Percentiles rank a stretch among this genome's conserved stretches.
Evolutionary conservation across 2,888 invertebrate genomes (phyloP).

Genomic region (Caenorhabditis auriculariae): DNA sequence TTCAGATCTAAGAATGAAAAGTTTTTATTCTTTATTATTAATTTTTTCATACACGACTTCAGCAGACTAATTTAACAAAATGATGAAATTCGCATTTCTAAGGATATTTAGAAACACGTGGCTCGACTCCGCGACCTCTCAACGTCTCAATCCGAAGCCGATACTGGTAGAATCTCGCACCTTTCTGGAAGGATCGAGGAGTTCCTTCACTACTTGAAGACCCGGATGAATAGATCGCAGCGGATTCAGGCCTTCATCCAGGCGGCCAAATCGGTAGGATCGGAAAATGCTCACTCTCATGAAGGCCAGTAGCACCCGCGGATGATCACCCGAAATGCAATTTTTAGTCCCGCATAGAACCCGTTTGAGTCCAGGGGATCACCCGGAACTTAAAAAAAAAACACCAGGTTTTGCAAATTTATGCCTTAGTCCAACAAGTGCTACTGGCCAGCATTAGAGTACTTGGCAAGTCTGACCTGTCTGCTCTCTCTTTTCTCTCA

Average conservation of each 20-base stretch:
- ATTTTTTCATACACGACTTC: not conserved
- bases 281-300: not conserved
- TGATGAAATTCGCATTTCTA: not conserved
- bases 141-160: conserved; percentile 12
- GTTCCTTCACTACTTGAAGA: conserved; percentile 46
- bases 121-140: conserved; percentile 22
- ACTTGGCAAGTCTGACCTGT: too few relatives aligned
- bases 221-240: conserved; percentile 30
- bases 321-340: too few relatives aligned
- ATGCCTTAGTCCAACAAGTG: too few relatives aligned
- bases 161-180: conserved; percentile 35
- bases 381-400: too few relatives aligned
- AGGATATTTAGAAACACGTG: conserved; percentile 17
- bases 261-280: conserved; percentile 41
- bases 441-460: too few relatives aligned
- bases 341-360: too few relatives aligned
- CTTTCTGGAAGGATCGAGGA: conserved; percentile 40
- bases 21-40: not conserved
- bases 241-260: conserved; percentile 46
- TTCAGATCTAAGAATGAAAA: not conserved
- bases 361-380: too few relatives aligned
- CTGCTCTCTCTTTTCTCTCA: too few relatives aligned
- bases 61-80: not conserved
- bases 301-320: too few relatives aligned
- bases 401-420: too few relatives aligned